Percentiles rank a stretch among this genome's conserved stretches.
phyloP scores from a whole-genome alignment of 1,140 invertebrate species.

The Conopomorpha cramerella region DNA sequence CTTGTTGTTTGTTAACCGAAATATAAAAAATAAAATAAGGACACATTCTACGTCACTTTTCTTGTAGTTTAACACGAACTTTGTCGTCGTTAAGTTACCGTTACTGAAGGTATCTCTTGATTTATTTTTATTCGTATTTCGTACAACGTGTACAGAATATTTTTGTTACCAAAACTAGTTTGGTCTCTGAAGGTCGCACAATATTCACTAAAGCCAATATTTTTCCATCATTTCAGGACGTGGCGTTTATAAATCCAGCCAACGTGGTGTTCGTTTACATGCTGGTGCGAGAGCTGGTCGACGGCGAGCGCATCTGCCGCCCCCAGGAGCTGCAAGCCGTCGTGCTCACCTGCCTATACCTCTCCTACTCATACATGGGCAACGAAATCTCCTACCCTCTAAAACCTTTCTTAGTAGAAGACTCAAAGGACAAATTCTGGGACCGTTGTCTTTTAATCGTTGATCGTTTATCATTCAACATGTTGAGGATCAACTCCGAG shows the following conservation, averaged over 20 bases:
- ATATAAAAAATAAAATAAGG: too few relatives aligned
- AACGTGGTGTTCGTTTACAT: conserved; percentile 99
- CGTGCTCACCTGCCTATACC: conserved; percentile 96
- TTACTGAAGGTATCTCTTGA: too few relatives aligned
- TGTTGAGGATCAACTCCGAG: conserved; percentile 98
- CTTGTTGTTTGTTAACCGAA: too few relatives aligned
- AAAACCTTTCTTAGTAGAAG: conserved; percentile 97
- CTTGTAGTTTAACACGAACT: too few relatives aligned
- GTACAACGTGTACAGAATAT: too few relatives aligned
- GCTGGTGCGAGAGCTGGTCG: conserved; percentile 89
- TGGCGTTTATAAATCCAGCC: conserved; percentile 98
- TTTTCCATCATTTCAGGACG: conserved; percentile 74
- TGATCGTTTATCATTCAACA: conserved; percentile 88
- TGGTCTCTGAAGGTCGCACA: background rate
- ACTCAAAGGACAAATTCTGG: conserved; percentile 96
- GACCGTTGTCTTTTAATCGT: conserved; percentile 93
- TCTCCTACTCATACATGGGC: conserved; percentile 97
- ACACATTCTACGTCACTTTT: too few relatives aligned
- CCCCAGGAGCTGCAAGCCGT: conserved; percentile 94
- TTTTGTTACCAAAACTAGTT: background rate
- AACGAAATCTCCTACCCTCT: conserved; percentile 99
- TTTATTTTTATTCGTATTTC: too few relatives aligned
- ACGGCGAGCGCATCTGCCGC: conserved; percentile 80
- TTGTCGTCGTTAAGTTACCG: too few relatives aligned
- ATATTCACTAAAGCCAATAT: too few relatives aligned